Percentiles rank a stretch among this genome's conserved stretches.
phyloP scores from a whole-genome alignment of 2,113 vertebrate species.

The Eleginops maclovinus region DNA sequence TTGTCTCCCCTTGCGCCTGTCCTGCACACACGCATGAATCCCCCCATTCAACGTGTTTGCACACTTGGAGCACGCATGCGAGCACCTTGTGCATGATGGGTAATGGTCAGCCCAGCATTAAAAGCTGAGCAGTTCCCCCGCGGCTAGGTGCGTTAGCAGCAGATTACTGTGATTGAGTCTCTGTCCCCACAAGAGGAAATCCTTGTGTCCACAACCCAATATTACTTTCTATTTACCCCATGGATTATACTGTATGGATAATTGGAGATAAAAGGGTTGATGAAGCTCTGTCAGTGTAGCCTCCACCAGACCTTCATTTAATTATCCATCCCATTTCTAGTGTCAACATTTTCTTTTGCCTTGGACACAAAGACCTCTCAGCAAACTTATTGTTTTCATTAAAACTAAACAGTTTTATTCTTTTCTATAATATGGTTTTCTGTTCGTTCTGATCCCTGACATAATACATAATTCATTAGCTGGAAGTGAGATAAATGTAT shows the following conservation, averaged over 20 bases:
- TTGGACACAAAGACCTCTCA: background rate
- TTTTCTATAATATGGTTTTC: background rate
- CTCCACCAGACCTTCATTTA: constrained; percentile 29
- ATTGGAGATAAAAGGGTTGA: constrained; percentile 68
- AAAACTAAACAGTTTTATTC: constrained; percentile 25
- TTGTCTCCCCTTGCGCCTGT: constrained; percentile 32
- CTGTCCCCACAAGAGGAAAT: constrained; percentile 55
- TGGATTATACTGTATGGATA: constrained; percentile 69
- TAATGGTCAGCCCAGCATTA: constrained; percentile 65
- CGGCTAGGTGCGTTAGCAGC: constrained; percentile 47
- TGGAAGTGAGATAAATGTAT: constrained; percentile 10
- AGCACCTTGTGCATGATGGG: constrained; percentile 43
- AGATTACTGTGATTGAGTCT: constrained; percentile 78
- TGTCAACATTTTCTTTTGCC: constrained; percentile 53
- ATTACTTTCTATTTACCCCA: constrained; percentile 67
- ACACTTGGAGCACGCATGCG: constrained; percentile 30
- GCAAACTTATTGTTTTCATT: background rate
- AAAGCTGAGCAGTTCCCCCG: constrained; percentile 56
- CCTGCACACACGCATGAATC: constrained; percentile 51
- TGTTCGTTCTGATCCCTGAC: background rate
- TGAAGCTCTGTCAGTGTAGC: constrained; percentile 47
- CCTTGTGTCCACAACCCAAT: constrained; percentile 63
- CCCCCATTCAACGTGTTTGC: constrained; percentile 52
- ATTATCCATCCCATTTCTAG: constrained; percentile 53
- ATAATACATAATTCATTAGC: constrained; percentile 26